Percentiles rank a stretch among this genome's conserved stretches.
phyloP scores from a whole-genome alignment of 1,140 invertebrate genomes.

The Hesperophylax magnus region DNA sequence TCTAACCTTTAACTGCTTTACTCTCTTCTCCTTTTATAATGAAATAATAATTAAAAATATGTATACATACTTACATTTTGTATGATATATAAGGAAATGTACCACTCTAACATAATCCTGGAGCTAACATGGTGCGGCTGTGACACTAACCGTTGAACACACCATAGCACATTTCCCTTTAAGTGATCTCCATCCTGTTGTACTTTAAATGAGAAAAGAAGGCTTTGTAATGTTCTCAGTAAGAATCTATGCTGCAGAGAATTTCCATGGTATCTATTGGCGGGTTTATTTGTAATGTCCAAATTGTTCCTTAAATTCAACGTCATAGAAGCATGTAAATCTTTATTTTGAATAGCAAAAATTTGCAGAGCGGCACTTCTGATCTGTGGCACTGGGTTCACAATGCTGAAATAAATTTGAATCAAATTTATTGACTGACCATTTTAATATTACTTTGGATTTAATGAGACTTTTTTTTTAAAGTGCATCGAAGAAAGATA shows the following conservation, averaged over 20 bases:
- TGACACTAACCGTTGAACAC: constrained; percentile 43
- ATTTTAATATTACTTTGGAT: too few relatives aligned
- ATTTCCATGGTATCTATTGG: constrained; percentile 51
- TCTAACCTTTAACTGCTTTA: too few relatives aligned
- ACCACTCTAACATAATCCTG: constrained; percentile 53
- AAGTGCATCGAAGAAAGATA: too few relatives aligned
- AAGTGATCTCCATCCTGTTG: constrained; percentile 9
- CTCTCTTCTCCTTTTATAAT: too few relatives aligned
- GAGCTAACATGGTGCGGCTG: constrained; percentile 53
- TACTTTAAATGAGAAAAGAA: constrained; percentile 44
- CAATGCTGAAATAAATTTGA: constrained; percentile 43
- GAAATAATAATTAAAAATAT: too few relatives aligned
- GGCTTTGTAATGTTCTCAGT: constrained; percentile 46
- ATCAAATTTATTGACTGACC: not conserved
- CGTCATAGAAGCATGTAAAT: constrained; percentile 36
- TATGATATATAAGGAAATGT: constrained; percentile 48
- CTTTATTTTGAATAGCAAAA: constrained; percentile 32
- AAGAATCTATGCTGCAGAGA: constrained; percentile 52
- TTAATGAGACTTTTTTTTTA: too few relatives aligned
- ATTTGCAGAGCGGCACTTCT: constrained; percentile 40
- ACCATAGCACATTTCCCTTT: constrained; percentile 43
- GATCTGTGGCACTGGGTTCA: constrained; percentile 41
- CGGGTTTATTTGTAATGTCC: constrained; percentile 33
- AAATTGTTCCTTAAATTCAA: constrained; percentile 27
- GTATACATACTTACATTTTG: constrained; percentile 46